Base-by-base conservation (phyloP, 2,888 invertebrate genomes). In the Cinara cedri region DNA sequence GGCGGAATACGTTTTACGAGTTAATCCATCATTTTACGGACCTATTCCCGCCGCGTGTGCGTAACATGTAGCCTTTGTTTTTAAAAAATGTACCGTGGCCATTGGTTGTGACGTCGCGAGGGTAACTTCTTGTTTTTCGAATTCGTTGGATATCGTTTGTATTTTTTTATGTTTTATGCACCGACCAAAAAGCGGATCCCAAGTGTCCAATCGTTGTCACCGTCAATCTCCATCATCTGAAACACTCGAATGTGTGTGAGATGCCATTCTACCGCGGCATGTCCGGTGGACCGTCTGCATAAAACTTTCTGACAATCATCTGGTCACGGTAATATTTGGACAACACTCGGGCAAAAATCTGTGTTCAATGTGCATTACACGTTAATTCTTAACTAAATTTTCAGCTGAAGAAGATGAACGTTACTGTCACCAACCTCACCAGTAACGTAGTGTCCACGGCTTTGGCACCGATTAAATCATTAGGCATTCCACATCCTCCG, bases 401-500 rank as follows among this genome's bases (percentile, higher is more conserved):
- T 54, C 3, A 19, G n/a, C 13, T 70, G 78, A 78, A 57, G 74
- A 11, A 57, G 60, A 57, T 76, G 11, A 76, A 57, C 46, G 66
- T 76, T 8, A 19, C 19, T 0, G 78, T 78, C 13, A 49, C 60
- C 51, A 78, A 78, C 42, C 68, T 78, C 42, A 78, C 78, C 4
- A 51, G 9, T 21, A 9, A 68, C 19, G 16, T 21, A 3, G 51
- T 19, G 21, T 51, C 78, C 21, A 68, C 78, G 6, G 42, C 68
- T 13, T 6, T 42, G 3, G 34, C 16, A n/a, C 60, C 78, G 1
- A 16, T 78, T 19, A 60, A 70, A 9, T 60, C 70, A 3, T 34
- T 68, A 16, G 10, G 55, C n/a, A 16, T 21, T 68, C 76, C 76
- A 13, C 76, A 46, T 76, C 66, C 57, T 3, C 66, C 24, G 2